Conservation (phyloP, 2,113 vertebrate species). For the Sus scrofa region T2T-Sscrofa CM000823.6:28169501-28170000, state of each 20-base stretch:
- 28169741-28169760: not conserved
- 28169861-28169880: not conserved
- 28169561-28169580: conserved; percentile 65
- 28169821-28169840: not conserved
- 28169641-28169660: conserved; percentile 74
- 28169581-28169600: conserved; percentile 18
- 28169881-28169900: not conserved
- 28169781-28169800: not conserved
- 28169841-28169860: not conserved
- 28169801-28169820: not conserved
- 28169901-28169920: not conserved
- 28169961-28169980: not conserved
- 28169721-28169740: not conserved
- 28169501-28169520: not conserved
- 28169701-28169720: not conserved
- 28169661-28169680: not conserved
- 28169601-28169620: not conserved
- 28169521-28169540: not conserved
- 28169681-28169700: not conserved
- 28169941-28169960: not conserved
- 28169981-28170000: not conserved
- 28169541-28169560: conserved; percentile 56
- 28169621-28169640: conserved; percentile 68
- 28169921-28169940: not conserved
- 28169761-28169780: not conserved